Percentiles rank a stretch among this genome's conserved stretches.
These are phyloP conservation scores for Teleogryllus occipitalis DNA, from an alignment of 1,140 invertebrate genomes.

Conservation along the genomic window DNA sequence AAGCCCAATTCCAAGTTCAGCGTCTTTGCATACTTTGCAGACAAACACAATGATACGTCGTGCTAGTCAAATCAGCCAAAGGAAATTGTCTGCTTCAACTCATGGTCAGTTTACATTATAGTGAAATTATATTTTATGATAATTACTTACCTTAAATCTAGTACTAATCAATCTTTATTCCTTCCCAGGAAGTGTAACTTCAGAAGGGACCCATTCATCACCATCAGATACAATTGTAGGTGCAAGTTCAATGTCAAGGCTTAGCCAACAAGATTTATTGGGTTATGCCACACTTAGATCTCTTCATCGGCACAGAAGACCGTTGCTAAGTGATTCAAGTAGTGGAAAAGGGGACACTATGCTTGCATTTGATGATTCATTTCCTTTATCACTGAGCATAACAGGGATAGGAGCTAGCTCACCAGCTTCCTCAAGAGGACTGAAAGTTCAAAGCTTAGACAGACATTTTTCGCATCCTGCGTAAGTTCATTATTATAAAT, in stretches of 20 bases:
- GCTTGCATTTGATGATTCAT: constrained; percentile 12
- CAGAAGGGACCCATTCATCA: constrained; percentile 9
- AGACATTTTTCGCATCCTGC: constrained; percentile 14
- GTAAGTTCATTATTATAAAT: constrained; percentile 6
- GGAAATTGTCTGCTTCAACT: constrained; percentile 33
- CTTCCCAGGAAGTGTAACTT: constrained; percentile 10
- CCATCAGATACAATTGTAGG: constrained; percentile 10
- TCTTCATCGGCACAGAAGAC: constrained; percentile 56
- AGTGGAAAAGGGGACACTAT: neutral
- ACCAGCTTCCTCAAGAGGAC: neutral
- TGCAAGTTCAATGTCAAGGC: constrained; percentile 45
- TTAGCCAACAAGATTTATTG: constrained; percentile 63
- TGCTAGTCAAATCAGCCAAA: neutral
- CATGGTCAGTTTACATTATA: constrained; percentile 37
- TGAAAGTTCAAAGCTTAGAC: constrained; percentile 19
- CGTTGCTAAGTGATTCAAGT: constrained; percentile 33
- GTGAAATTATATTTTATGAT: neutral
- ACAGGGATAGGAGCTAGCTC: neutral
- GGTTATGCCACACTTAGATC: constrained; percentile 73
- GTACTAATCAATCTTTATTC: neutral
- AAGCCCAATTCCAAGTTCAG: constrained; percentile 72
- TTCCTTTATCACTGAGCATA: neutral
- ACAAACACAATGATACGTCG: constrained; percentile 40
- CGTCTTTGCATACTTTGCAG: constrained; percentile 32
- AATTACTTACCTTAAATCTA: neutral